Base-by-base conservation (phyloP, 2,888 invertebrate genomes). In the Aleiodes testaceus region DNA sequence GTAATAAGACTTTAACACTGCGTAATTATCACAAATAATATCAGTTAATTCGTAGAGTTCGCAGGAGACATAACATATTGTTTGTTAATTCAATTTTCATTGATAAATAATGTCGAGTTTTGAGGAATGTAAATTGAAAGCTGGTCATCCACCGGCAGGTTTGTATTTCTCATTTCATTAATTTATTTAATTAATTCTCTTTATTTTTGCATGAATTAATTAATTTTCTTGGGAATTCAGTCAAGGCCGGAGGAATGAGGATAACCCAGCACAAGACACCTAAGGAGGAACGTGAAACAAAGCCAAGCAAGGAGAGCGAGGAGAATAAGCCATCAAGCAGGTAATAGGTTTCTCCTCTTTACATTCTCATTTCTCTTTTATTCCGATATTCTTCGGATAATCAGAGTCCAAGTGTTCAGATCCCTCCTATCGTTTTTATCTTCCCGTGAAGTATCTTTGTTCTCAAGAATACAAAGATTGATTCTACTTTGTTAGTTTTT, bases 141-240 rank as follows among this genome's bases (percentile, higher is more conserved):
- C 92, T 76, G 96, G 96, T 70, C 97, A 97, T 88, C 95, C 95
- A 78, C 96, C 96, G 81, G 97, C 97, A 90, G 94, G 97, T 97
- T 90, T 90, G 87, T 79, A 70, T 72, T 77, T 26, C 26, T 26
- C 72, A 61, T 61, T 18, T 63, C 14, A 59, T 18, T 78, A 82
- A 84, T 85, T 84, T 80, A 76, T 49, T 52, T 30, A 36, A 9
- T 30, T 22, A 36, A 18, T 14, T 61, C 20, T 22, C 12, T 18
- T 14, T 63, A 47, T 22, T 53, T 72, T 73, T 76, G 67, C 11
- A 9, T 36, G 18, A 63, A 52, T 14, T 66, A 30, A 53, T 72
- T 45, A 49, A 52, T 72, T 20, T 55, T 73, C 66, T 36, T 36
- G 4, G 1, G 36, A 36, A 36, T 80, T 66, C 88, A 96, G 96